Evolutionary conservation across 1,140 invertebrate species (phyloP).

Genomic region (Drosophila pruinosa): DNA sequence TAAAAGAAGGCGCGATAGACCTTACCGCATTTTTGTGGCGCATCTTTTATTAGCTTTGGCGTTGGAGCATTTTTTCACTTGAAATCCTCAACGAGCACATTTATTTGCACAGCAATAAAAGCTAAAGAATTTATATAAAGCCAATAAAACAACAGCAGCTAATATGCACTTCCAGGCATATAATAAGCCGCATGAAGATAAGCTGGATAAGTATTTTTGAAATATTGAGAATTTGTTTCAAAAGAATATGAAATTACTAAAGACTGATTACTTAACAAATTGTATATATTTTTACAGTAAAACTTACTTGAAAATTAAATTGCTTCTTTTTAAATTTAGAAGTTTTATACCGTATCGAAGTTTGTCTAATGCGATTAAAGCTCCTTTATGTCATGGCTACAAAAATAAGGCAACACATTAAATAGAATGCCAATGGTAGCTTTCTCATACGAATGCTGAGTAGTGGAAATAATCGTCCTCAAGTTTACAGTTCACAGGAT

Average conservation of each 20-base stretch:
- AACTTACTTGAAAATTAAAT: background rate
- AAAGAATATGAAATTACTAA: background rate
- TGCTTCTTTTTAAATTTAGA: no score
- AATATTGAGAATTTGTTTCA: background rate
- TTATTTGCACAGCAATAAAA: background rate
- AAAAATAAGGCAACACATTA: background rate
- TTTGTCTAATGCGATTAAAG: background rate
- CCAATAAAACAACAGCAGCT: background rate
- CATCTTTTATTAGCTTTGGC: constrained; percentile 61
- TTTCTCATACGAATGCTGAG: background rate
- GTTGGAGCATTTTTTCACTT: constrained; percentile 8
- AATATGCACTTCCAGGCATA: background rate
- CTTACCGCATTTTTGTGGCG: constrained; percentile 47
- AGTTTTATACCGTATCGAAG: no score
- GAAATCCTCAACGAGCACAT: background rate
- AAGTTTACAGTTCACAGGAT: constrained; percentile 37
- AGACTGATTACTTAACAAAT: background rate
- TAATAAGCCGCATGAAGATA: background rate
- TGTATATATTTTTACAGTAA: background rate
- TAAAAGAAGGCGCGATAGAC: constrained; percentile 41
- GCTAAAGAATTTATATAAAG: background rate
- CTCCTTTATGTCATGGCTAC: background rate
- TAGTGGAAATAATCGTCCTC: constrained; percentile 32
- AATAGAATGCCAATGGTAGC: background rate
- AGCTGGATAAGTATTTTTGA: background rate